A percentile compares a stretch with the other conserved stretches of the same genome.
phyloP scores from a whole-genome alignment of 1,140 invertebrate genomes.

The Polypedilum vanderplanki region DNA sequence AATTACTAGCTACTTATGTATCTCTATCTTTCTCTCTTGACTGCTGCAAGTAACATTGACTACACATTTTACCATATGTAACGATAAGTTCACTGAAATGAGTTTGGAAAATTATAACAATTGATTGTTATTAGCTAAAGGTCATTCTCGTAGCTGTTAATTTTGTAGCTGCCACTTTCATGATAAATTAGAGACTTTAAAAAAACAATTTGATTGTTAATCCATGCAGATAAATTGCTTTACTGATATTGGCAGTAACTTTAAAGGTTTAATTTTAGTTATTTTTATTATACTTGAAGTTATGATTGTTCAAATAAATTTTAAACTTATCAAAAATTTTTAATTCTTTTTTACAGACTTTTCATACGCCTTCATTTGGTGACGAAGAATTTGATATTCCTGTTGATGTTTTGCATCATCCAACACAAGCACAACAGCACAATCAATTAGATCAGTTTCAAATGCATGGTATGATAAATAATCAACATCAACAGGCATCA shows the following conservation, averaged over 20 bases:
- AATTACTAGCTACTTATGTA: slow-evolving; percentile 10
- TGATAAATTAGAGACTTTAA: slow-evolving; percentile 3
- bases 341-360: slow-evolving; percentile 38
- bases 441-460: slow-evolving; percentile 32
- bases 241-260: no score
- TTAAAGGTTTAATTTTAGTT: no score
- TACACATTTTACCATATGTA: not conserved
- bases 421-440: slow-evolving; percentile 42
- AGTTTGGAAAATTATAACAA: slow-evolving; percentile 8
- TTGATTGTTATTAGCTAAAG: slow-evolving; percentile 23
- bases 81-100: not conserved
- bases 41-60: not conserved
- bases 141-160: not conserved
- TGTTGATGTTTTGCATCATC: slow-evolving; percentile 59
- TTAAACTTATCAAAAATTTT: no score
- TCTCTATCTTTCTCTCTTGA: not conserved
- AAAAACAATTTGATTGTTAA: no score
- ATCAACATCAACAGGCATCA: slow-evolving; percentile 38
- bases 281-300: no score
- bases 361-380: slow-evolving; percentile 88
- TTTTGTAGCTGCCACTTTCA: not conserved
- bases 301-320: no score
- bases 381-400: slow-evolving; percentile 87
- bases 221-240: no score
- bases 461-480: slow-evolving; percentile 36